Evolutionary conservation across 2,888 invertebrate species (phyloP), one percentile per base, ranked within the genome.

Genomic region (Cataglyphis albicans): DNA sequence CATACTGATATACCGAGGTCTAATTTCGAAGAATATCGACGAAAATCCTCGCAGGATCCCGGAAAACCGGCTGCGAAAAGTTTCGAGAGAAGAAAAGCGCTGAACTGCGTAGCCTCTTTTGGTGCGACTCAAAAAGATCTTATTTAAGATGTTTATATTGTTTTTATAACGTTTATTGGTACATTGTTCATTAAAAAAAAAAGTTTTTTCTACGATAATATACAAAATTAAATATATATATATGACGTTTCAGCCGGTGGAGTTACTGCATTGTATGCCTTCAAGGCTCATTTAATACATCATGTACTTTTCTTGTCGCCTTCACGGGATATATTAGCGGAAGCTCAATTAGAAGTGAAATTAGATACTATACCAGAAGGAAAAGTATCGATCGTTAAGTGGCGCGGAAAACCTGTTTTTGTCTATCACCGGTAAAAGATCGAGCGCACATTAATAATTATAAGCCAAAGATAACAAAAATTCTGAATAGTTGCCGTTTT

Each of bases 331-430:
- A 97, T 98, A 4, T 92, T 97, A 64, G 98, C 98, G 2, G 83
- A 97, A 91, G 97, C 98, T n/a, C 96, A 96, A 88, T 96, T 97
- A 84, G 98, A 98, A 95, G 95, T 98, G 55, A 97, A 97, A 86
- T 94, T 98, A 59, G 93, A 93, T 9, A 96, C 96, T 86, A 96
- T 98, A 82, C 96, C 96, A 0, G 97, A 96, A 90, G 97, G 97
- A 32, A 96, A 95, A 87, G 96, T 96, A 82, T 91, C 95, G 74
- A 95, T 97, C 0, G 96, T 96, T 90, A 98, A 98, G 94, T 98
- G 98, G 98, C 95, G 97, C 90, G 97, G 97, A 80, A 98, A 98
- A 93, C 98, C 98, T 0, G 95, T 98, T 73, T 98, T 98, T 93
- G 95, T 98, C 65, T 96, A 96, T 91, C 97, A 97, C 91, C 96